A percentile compares a stretch with the other conserved stretches of the same genome.
Conservation (phyloP, 2,113 vertebrate genomes). For the Poeciliopsis prolifica region DNA sequence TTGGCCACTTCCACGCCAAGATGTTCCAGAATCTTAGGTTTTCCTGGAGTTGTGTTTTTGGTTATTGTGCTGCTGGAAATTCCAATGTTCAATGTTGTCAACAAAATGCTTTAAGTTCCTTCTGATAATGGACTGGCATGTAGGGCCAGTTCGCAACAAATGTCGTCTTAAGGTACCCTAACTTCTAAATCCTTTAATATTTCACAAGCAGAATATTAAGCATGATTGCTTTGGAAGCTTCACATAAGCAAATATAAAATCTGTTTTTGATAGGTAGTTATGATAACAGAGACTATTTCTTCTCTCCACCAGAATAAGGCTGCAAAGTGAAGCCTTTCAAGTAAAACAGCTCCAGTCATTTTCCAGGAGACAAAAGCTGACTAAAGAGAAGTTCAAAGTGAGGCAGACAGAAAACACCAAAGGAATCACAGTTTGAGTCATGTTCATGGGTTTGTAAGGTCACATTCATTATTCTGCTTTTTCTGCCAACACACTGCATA, state of each 20-base stretch:
- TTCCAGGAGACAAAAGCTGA: not conserved
- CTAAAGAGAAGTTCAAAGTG: not conserved
- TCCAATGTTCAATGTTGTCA: no score
- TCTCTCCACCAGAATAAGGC: not conserved
- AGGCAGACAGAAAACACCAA: not conserved
- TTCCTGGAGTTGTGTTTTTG: no score
- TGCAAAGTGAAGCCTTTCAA: not conserved
- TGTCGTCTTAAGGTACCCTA: no score
- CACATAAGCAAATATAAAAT: not conserved
- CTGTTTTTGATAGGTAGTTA: not conserved
- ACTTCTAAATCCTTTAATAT: no score
- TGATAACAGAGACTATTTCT: not conserved
- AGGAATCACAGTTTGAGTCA: not conserved
- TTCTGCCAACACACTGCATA: not conserved
- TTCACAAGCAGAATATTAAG: no score
- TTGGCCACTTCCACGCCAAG: no score
- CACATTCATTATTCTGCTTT: not conserved
- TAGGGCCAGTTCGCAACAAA: no score
- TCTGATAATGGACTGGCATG: no score
- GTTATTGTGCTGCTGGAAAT: no score
- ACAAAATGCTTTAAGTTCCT: no score
- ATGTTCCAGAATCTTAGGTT: no score
- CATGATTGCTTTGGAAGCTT: no score
- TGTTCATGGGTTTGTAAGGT: not conserved
- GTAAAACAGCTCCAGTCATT: not conserved